Evolutionary conservation across 2,797 vertebrate genomes (phyloP), one percentile per base, ranked within the genome.

Genomic region (Takifugu rubripes): DNA sequence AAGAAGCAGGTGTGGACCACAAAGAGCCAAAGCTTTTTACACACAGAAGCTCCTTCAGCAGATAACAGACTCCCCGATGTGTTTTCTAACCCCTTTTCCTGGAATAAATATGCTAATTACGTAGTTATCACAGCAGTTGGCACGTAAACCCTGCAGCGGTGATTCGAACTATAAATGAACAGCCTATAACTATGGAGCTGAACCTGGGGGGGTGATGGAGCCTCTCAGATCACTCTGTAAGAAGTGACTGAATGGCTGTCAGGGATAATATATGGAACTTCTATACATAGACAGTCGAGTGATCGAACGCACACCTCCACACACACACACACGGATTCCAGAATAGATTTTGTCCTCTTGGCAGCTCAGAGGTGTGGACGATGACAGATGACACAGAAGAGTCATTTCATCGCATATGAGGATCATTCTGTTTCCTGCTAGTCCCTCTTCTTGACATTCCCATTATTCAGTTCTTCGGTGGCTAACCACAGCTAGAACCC

Each of bases 291-390:
- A 70, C 68, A n/a, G 12, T 17, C 1, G 60, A 49, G 74, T 74
- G 69, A 75, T 72, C 61, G 56, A 57, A 72, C 21, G 27, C 52
- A 40, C 49, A 73, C 52, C 49, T 54, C 16, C 24, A 44, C 16
- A 53, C 33, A 49, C 40, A 47, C 27, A 60, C 49, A 26, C 15
- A 72, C 61, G 58, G 59, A 75, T 24, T 3, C 43, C 46, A 42
- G 44, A 52, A 52, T 56, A 73, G 59, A 56, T 61, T 76, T 59
- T 64, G 66, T 73, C 71, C 70, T 79, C 77, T 52, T 72, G 65
- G 53, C 65, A 7, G 46, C 68, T 45, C 56, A 40, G 12, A 14
- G 36, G 36, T 40, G 36, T 40, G 12, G 36, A 40, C 55, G 56
- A n/a, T 66, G 66, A 75, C 36, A 74, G 68, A 80, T 74, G 69